phyloP scores from a whole-genome alignment of 2,888 invertebrate genomes.

The Xanthorhoe spadicearia region DNA sequence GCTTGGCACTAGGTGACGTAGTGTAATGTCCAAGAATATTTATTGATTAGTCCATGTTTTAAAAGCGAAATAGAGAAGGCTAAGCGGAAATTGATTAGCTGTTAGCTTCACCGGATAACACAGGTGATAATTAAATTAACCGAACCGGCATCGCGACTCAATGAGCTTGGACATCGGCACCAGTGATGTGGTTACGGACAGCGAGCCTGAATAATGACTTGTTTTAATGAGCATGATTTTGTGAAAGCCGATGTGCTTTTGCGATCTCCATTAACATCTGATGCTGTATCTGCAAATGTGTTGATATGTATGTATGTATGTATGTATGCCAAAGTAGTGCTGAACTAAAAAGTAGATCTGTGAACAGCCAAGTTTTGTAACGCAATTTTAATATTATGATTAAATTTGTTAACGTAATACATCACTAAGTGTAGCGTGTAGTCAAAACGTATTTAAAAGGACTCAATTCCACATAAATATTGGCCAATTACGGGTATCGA shows the following conservation, averaged over 20 bases:
- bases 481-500: neutral
- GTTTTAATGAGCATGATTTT: constrained; percentile 23
- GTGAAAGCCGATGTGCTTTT: constrained; percentile 8
- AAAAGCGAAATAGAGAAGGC: neutral
- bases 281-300: neutral
- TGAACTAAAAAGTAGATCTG: no score
- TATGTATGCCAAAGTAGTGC: no score
- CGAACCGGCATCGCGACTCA: constrained; percentile 48
- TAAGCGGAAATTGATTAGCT: neutral
- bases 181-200: constrained; percentile 25
- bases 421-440: no score
- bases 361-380: no score
- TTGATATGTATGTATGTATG: no score
- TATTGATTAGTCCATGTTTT: no score
- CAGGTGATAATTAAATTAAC: constrained; percentile 56
- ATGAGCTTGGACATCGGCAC: constrained; percentile 45
- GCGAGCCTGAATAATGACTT: constrained; percentile 18
- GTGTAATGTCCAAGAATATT: no score
- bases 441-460: no score
- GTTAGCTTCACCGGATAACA: constrained; percentile 2
- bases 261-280: neutral
- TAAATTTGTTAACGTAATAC: no score
- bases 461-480: neutral
- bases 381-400: no score
- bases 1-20: no score